phyloP scores from a whole-genome alignment of 2,113 vertebrate genomes.

The Aspidoscelis tigris region DNA sequence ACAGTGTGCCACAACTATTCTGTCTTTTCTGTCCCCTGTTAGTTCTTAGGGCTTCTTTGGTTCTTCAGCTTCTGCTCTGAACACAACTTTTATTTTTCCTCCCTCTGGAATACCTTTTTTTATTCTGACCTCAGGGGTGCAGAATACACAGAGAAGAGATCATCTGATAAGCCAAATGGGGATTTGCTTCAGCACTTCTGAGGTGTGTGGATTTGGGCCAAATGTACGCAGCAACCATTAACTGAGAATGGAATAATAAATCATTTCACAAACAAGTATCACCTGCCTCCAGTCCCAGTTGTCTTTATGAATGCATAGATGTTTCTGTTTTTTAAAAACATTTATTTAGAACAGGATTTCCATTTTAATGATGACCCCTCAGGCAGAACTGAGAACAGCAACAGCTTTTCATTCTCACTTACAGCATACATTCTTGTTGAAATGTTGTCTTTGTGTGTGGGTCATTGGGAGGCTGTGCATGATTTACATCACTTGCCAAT shows the following conservation, averaged over 20 bases:
- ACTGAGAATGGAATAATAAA: conserved; percentile 15
- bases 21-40: neutral
- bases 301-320: neutral
- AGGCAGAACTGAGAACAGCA: neutral
- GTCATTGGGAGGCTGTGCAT: too few relatives aligned
- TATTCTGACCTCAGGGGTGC: conserved; percentile 5
- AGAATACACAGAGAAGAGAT: neutral
- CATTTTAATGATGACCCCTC: neutral
- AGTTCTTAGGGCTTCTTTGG: neutral
- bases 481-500: too few relatives aligned
- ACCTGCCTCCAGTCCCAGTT: conserved; percentile 5
- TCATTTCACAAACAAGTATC: conserved; percentile 26
- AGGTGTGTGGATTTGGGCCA: conserved; percentile 14
- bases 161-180: conserved; percentile 12
- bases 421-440: too few relatives aligned
- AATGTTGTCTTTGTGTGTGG: too few relatives aligned
- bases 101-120: neutral
- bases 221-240: conserved; percentile 1
- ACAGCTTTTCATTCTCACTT: neutral
- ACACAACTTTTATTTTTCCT: conserved; percentile 4
- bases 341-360: neutral
- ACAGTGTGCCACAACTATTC: too few relatives aligned
- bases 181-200: conserved; percentile 41
- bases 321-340: neutral
- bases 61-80: conserved; percentile 1